Conservation (phyloP, 2,888 invertebrate species). For the Oscheius onirici region DNA sequence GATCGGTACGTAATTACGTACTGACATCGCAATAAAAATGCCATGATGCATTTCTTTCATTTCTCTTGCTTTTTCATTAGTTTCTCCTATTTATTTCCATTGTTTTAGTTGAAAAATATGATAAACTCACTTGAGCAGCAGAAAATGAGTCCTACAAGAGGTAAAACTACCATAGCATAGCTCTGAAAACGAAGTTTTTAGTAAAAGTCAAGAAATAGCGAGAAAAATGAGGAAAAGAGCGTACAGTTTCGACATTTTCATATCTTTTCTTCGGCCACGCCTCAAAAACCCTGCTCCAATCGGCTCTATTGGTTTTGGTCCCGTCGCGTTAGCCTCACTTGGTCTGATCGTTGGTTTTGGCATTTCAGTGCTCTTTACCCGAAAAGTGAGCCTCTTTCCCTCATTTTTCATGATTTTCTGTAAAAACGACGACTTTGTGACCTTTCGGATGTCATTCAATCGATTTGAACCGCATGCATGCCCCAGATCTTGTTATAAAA, state of each 20-base stretch:
- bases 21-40: no score
- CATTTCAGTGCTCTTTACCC: background rate
- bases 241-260: conserved; percentile 19
- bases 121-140: background rate
- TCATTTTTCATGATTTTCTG: background rate
- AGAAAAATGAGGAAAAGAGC: background rate
- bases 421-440: no score
- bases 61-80: no score
- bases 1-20: no score
- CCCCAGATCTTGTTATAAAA: no score
- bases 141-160: background rate
- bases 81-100: no score
- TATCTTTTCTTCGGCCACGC: background rate
- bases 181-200: conserved; percentile 11
- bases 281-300: background rate
- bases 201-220: background rate
- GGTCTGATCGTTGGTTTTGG: conserved; percentile 31
- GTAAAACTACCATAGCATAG: conserved; percentile 15
- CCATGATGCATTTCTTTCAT: no score
- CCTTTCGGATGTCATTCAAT: no score
- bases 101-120: background rate
- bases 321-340: conserved; percentile 18
- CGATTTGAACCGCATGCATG: no score
- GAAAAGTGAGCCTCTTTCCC: background rate
- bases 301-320: background rate